Conservation (phyloP, 2,888 invertebrate species). For the Pyrochroa serraticornis region DNA sequence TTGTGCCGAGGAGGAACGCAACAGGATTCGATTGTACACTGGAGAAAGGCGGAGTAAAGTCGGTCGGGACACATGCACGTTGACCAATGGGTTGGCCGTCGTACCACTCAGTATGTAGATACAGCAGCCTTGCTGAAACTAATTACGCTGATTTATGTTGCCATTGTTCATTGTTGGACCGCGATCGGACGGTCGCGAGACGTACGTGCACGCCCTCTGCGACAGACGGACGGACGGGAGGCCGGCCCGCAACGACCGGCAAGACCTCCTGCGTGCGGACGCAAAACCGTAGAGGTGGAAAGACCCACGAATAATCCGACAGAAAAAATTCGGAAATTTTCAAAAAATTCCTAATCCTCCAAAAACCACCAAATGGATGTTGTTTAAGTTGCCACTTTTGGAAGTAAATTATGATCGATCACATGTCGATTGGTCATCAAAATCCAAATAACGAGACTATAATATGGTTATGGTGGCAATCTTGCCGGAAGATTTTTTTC, state of each 20-base stretch:
- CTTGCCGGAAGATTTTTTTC: too few species aligned
- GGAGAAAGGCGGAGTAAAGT: conserved; percentile 64
- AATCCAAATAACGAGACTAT: too few species aligned
- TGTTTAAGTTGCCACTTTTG: too few species aligned
- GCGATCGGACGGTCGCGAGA: conserved; percentile 60
- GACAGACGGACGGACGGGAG: conserved; percentile 22
- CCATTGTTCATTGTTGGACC: conserved; percentile 88
- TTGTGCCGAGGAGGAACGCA: conserved; percentile 22
- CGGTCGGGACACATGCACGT: conserved; percentile 59
- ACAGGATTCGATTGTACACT: conserved; percentile 39
- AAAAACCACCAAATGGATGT: too few species aligned
- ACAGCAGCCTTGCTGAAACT: conserved; percentile 70
- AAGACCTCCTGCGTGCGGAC: conserved; percentile 1
- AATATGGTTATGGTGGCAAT: too few species aligned
- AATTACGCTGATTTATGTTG: conserved; percentile 94
- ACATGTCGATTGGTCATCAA: too few species aligned
- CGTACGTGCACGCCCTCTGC: conserved; percentile 56
- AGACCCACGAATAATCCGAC: too few species aligned
- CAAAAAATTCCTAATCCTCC: too few species aligned
- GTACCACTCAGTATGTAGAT: conserved; percentile 55
- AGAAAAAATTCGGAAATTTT: too few species aligned
- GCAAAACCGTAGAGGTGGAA: too few species aligned
- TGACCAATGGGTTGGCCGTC: conserved; percentile 72
- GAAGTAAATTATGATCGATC: too few species aligned
- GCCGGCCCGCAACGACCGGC: conserved; percentile 10